These are phyloP conservation scores for Ceyx erithaca DNA, from an alignment of 2,797 vertebrate species.

Conservation along the genomic window DNA sequence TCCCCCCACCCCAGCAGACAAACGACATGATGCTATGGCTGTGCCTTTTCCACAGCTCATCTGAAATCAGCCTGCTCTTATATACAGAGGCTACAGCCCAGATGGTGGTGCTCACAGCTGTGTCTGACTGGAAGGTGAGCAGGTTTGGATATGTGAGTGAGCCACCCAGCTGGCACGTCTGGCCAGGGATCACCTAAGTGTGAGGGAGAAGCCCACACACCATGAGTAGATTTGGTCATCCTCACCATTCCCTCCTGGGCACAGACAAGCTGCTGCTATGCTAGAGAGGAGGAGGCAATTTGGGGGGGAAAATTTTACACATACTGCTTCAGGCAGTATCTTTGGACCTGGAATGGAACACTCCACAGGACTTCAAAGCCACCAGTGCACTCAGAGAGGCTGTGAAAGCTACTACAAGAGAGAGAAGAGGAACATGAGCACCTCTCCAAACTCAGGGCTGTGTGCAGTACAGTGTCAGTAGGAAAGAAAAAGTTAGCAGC, in stretches of 20 bases:
- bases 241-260: conserved; percentile 9
- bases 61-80: background rate
- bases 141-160: conserved; percentile 7
- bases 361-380: conserved; percentile 8
- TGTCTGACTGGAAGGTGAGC: conserved; percentile 19
- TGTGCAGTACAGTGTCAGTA: background rate
- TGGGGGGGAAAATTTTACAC: conserved; percentile 20
- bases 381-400: background rate
- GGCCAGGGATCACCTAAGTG: background rate
- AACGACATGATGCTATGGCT: background rate
- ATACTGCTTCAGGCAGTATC: background rate
- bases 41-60: conserved; percentile 30
- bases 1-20: rapidly evolving
- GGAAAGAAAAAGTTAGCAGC: background rate
- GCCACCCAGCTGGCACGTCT: conserved; percentile 48
- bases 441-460: background rate
- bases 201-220: conserved; percentile 48
- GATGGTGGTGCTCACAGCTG: conserved; percentile 10
- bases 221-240: conserved; percentile 25
- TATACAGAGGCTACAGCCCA: background rate
- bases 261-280: background rate
- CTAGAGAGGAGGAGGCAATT: conserved; percentile 2
- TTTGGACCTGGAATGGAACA: background rate
- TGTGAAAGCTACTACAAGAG: conserved; percentile 14
- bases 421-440: background rate